phyloP scores from a whole-genome alignment of 1,140 invertebrate species.

The Hermatobates lingyangjiaoensis region DNA sequence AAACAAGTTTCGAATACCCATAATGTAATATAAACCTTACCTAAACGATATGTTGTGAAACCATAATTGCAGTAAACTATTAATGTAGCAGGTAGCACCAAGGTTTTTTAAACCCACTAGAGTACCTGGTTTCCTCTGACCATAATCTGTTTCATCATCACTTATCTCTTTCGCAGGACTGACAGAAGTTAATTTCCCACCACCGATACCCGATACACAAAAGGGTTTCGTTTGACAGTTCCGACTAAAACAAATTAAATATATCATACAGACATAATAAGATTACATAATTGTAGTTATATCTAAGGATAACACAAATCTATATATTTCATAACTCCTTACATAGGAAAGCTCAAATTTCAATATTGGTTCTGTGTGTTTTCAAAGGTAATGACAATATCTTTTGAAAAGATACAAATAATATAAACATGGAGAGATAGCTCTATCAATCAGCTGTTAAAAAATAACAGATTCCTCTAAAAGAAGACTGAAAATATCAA shows the following conservation, averaged over 20 bases:
- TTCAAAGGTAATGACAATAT: no score
- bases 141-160: conserved; percentile 31
- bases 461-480: no score
- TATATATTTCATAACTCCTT: conserved; percentile 24
- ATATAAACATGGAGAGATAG: no score
- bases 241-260: conserved; percentile 27
- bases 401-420: no score
- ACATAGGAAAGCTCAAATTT: no score
- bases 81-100: conserved; percentile 55
- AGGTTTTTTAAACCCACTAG: conserved; percentile 49
- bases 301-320: conserved; percentile 22
- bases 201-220: conserved; percentile 40
- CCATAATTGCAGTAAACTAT: conserved; percentile 52
- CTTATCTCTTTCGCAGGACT: conserved; percentile 23
- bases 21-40: no score
- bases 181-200: conserved; percentile 30
- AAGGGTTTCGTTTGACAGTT: conserved; percentile 46
- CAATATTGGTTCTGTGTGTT: no score
- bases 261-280: no score
- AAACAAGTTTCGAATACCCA: no score
- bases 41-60: conserved; percentile 46
- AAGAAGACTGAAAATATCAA: no score
- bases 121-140: conserved; percentile 28
- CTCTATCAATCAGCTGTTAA: no score
- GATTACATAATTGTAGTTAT: no score